phyloP scores from a whole-genome alignment of 2,113 vertebrate genomes.

The Anguilla japonica region DNA sequence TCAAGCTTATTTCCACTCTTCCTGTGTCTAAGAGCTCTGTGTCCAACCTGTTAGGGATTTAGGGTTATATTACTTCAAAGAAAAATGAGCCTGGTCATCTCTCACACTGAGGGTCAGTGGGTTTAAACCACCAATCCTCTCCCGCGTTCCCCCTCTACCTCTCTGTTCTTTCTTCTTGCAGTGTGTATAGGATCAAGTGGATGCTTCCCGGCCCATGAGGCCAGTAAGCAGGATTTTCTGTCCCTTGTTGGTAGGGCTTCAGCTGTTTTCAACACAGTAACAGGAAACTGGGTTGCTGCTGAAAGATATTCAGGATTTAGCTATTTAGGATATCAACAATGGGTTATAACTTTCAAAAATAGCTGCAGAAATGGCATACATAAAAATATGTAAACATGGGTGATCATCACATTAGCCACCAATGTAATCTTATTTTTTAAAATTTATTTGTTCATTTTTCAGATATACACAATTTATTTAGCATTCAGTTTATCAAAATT shows the following conservation, averaged over 20 bases:
- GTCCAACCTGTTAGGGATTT: neutral
- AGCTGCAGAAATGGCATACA: conserved; percentile 17
- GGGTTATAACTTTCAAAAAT: conserved; percentile 32
- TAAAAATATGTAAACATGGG: neutral
- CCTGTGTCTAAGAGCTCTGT: neutral
- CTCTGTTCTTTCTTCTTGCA: conserved; percentile 45
- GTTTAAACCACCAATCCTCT: conserved; percentile 25
- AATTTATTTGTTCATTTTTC: neutral
- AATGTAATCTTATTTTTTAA: conserved; percentile 9
- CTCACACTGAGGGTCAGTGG: conserved; percentile 41
- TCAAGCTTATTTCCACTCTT: neutral
- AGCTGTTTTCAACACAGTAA: conserved; percentile 39
- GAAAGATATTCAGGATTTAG: conserved; percentile 14
- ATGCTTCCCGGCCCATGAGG: conserved; percentile 49
- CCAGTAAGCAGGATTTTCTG: conserved; percentile 65
- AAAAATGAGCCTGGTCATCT: conserved; percentile 42
- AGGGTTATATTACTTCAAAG: conserved; percentile 23
- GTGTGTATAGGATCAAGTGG: conserved; percentile 57
- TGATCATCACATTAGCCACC: neutral
- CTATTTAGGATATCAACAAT: neutral
- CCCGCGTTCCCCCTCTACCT: conserved; percentile 23
- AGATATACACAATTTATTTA: neutral
- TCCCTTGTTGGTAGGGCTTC: conserved; percentile 53
- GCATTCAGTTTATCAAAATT: neutral
- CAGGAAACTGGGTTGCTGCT: conserved; percentile 47